A percentile compares a stretch with the other conserved stretches of the same genome.
Evolutionary conservation across 2,888 invertebrate genomes (phyloP).

Genomic region (Lomographa bimaculata): DNA sequence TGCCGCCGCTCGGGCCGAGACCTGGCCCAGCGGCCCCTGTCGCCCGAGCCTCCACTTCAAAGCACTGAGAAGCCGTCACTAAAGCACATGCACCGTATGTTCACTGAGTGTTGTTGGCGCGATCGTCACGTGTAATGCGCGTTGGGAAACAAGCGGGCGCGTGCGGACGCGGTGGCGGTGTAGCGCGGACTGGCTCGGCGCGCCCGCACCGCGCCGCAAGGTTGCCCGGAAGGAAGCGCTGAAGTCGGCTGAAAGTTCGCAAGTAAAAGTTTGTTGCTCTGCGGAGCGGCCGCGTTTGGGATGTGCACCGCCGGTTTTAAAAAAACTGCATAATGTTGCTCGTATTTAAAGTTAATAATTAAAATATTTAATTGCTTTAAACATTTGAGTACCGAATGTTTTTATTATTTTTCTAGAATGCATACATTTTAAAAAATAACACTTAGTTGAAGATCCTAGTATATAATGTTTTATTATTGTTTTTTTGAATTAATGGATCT

Average conservation of each 20-base stretch:
- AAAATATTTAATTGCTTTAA: too few relatives aligned
- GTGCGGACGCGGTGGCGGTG: conserved; percentile 64
- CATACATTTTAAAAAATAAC: too few relatives aligned
- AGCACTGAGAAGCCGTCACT: conserved; percentile 74
- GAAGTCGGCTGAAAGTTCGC: conserved; percentile 68
- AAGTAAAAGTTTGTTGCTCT: conserved; percentile 63
- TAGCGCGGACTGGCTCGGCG: conserved; percentile 66
- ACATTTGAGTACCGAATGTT: too few relatives aligned
- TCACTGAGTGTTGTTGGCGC: conserved; percentile 31
- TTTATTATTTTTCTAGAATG: too few relatives aligned
- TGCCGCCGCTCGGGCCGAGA: conserved; percentile 80
- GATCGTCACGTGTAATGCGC: conserved; percentile 40
- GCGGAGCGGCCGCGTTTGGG: conserved; percentile 21
- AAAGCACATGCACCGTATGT: conserved; percentile 66
- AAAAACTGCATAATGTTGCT: conserved; percentile 1
- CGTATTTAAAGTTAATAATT: too few relatives aligned
- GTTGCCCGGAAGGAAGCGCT: conserved; percentile 78
- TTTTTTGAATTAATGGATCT: too few relatives aligned
- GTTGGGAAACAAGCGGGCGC: conserved; percentile 41
- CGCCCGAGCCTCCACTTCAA: conserved; percentile 79
- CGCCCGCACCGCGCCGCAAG: conserved; percentile 55
- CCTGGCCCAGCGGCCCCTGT: conserved; percentile 74
- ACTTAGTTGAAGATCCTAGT: too few relatives aligned
- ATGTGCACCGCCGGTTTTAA: conserved; percentile 4
- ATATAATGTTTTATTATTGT: too few relatives aligned